Conservation (phyloP, 2,888 invertebrate species). For the Euzophera pinguis region DNA sequence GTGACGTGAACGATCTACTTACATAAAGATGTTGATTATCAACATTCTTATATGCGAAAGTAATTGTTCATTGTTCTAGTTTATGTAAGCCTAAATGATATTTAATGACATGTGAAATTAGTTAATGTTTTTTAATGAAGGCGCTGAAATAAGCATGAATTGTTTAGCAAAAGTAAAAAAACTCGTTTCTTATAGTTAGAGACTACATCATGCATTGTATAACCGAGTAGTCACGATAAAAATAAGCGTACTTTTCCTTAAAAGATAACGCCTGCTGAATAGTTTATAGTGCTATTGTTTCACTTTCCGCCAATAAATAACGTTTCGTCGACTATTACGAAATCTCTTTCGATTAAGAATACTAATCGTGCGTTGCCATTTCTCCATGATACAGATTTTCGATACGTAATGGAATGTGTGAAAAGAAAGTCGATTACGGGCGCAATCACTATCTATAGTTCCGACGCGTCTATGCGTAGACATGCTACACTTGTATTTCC, state of each 20-base stretch:
- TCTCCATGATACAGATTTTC: slow-evolving; percentile 64
- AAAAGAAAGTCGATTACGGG: slow-evolving; percentile 57
- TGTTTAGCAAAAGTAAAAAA: too few relatives aligned
- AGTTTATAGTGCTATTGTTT: slow-evolving; percentile 29
- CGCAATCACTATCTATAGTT: slow-evolving; percentile 36
- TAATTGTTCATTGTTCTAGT: slow-evolving; percentile 25
- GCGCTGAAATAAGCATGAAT: slow-evolving; percentile 11
- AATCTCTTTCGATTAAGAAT: slow-evolving; percentile 58
- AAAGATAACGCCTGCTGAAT: slow-evolving; percentile 14
- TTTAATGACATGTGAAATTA: slow-evolving; percentile 30
- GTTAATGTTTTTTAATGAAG: slow-evolving; percentile 25
- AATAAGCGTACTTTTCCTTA: slow-evolving; percentile 13
- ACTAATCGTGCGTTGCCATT: slow-evolving; percentile 64
- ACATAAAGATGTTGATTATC: background rate
- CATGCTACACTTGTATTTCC: background rate
- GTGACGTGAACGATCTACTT: background rate
- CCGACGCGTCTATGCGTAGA: slow-evolving; percentile 24
- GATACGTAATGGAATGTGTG: slow-evolving; percentile 46
- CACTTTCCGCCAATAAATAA: slow-evolving; percentile 46
- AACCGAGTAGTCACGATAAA: background rate
- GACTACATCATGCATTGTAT: background rate
- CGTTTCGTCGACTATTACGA: slow-evolving; percentile 47
- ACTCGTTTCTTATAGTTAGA: background rate
- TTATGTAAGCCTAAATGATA: slow-evolving; percentile 25
- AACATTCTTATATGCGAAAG: background rate